phyloP scores from a whole-genome alignment of 2,113 vertebrate genomes.

The Rhegmatorhina hoffmannsi region DNA sequence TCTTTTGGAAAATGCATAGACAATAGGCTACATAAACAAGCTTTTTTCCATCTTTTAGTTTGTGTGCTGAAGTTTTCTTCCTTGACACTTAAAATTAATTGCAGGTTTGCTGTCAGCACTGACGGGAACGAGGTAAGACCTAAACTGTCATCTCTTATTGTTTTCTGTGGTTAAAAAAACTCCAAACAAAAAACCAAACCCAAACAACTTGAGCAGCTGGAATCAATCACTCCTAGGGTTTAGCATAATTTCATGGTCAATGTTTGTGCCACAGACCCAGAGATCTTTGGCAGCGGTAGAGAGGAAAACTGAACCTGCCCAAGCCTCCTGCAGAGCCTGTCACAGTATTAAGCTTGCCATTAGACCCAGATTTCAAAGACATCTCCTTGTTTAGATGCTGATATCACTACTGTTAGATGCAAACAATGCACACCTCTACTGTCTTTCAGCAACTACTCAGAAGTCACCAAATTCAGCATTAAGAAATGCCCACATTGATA shows the following conservation, averaged over 20 bases:
- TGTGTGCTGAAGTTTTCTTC: background rate
- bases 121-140: background rate
- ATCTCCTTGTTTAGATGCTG: background rate
- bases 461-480: background rate
- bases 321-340: background rate
- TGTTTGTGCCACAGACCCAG: background rate
- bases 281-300: background rate
- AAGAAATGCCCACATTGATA: background rate
- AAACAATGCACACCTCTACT: background rate
- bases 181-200: background rate
- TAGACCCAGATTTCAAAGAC: background rate
- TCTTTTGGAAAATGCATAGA: background rate
- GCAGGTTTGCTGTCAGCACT: background rate
- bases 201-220: background rate
- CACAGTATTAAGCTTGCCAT: background rate
- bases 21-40: background rate
- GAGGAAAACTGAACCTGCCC: background rate
- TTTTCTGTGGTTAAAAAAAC: background rate
- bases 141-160: background rate
- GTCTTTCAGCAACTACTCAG: background rate
- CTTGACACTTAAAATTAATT: background rate
- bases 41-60: background rate
- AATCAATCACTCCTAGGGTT: background rate
- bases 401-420: background rate
- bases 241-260: background rate